Percentiles rank a stretch among this genome's conserved stretches.
Evolutionary conservation across 2,113 vertebrate genomes (phyloP).

Genomic region (Laticauda colubrina): DNA sequence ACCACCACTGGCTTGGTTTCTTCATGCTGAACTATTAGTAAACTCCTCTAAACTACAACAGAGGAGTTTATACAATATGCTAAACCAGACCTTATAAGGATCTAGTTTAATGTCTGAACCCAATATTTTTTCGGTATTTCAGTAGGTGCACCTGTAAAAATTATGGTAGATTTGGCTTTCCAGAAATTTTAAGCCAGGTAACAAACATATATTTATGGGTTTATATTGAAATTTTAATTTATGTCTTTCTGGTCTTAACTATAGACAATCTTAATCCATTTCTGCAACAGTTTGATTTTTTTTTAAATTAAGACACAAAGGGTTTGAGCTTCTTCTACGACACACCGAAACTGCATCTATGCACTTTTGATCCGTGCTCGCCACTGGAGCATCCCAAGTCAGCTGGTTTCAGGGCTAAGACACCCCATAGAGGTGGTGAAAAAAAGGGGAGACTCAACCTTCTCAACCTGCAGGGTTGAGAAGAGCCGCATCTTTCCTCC

Average conservation of each 20-base stretch:
- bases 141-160: not conserved
- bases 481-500: too few relatives aligned
- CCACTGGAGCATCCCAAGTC: too few relatives aligned
- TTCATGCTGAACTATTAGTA: not conserved
- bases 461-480: too few relatives aligned
- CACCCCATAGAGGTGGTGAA: too few relatives aligned
- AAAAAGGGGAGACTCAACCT: too few relatives aligned
- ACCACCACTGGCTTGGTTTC: not conserved
- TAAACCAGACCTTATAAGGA: not conserved
- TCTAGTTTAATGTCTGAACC: not conserved
- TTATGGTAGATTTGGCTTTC: not conserved
- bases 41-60: not conserved
- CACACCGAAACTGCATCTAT: too few relatives aligned
- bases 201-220: not conserved
- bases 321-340: too few relatives aligned
- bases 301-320: not conserved
- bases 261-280: not conserved
- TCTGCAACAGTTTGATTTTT: not conserved
- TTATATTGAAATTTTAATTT: not conserved
- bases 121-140: not conserved
- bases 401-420: too few relatives aligned
- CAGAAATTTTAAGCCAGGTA: not conserved
- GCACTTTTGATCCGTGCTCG: fast-evolving
- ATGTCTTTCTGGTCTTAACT: not conserved
- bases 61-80: not conserved